Base-by-base conservation (phyloP, 1,140 invertebrate genomes). In the Bombus confusus region DNA sequence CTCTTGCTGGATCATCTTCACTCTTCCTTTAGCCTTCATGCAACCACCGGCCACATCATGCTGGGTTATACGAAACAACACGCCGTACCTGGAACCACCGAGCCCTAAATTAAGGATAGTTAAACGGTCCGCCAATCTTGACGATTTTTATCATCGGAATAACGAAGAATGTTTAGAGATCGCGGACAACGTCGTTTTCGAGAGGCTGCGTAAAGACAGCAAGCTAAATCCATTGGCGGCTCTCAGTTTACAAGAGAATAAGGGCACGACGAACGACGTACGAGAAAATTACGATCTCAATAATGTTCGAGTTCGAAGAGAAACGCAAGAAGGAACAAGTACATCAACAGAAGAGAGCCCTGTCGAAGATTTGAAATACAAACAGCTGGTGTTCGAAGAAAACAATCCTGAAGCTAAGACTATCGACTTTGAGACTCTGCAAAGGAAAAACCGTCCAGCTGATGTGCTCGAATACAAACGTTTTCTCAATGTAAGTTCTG, bases 1-100 rank as follows among this genome's bases (percentile, higher is more conserved):
- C 25, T 96, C 97, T 9, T 98, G 98, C 80, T 99, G 99, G 98
- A 98, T 99, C 47, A 96, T 99, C 25, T 99, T 99, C 95, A 99
- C 99, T 13, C 95, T 99, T 74, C 98, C 99, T 1, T 95, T 99
- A 87, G 98, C 98, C 43, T 99, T 99, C 93, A 98, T 99, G 82
- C 98, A 99, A 92, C 99, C 99, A 1, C 97, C 98, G 15, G 97
- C 98, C 2, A 97, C 98, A 28, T 97, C 97, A 13, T 99, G 99
- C 93, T 96, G 98, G 88, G 95, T 97, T 57, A 95, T 96, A 5
- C 95, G 96, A 73, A 99, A 99, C 95, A 95, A 96, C 37, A 96
- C 96, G 57, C 96, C 95, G 85, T 93, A 85, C 18, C 39, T 97
- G 31, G 91, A 87, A 57, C 83, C 92, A 9, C 93, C 93, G 2